phyloP scores from a whole-genome alignment of 2,113 vertebrate genomes.

The Dromaius novaehollandiae region DNA sequence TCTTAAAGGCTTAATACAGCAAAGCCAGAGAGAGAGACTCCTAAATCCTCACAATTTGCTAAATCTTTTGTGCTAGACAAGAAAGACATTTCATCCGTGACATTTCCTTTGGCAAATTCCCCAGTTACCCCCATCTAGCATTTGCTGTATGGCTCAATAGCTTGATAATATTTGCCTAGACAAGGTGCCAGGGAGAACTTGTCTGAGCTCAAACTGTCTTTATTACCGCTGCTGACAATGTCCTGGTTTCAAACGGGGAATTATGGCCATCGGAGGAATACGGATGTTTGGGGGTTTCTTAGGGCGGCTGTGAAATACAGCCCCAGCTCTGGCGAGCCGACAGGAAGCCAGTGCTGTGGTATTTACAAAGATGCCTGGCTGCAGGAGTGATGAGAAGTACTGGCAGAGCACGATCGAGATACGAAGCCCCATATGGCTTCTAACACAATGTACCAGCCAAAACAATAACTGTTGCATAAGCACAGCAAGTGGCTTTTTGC shows the following conservation, averaged over 20 bases:
- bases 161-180: constrained; percentile 26
- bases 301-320: not conserved
- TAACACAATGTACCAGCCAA: not conserved
- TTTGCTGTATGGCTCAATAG: not conserved
- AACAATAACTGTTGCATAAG: not conserved
- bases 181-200: constrained; percentile 24
- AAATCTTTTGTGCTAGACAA: not conserved
- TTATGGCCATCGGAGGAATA: not conserved
- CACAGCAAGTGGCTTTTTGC: not conserved
- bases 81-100: not conserved
- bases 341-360: not conserved
- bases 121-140: not conserved
- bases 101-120: constrained; percentile 9
- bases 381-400: not conserved
- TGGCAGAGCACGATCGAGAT: not conserved
- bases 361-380: not conserved
- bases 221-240: not conserved
- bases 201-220: constrained; percentile 16
- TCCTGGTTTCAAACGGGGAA: not conserved
- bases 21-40: not conserved
- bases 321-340: not conserved
- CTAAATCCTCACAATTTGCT: not conserved
- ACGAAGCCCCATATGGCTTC: accelerated
- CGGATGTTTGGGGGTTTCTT: not conserved
- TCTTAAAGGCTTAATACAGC: not conserved